Evolutionary conservation across 1,140 invertebrate species (phyloP), one percentile per base, ranked within the genome.

Genomic region (Stenopsyche tienmushanensis): DNA sequence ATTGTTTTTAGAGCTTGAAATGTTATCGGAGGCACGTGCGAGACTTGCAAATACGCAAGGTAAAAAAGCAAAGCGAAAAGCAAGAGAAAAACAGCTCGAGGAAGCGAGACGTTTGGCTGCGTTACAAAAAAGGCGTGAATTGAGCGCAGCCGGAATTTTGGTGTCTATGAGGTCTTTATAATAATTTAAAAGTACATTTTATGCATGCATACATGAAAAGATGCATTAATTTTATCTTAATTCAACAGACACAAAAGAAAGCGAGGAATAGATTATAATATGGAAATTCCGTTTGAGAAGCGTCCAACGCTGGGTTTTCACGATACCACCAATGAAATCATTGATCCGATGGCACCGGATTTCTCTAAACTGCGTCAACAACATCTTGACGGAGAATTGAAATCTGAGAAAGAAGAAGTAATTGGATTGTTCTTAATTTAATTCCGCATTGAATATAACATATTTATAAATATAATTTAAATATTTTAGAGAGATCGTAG

Each of bases 31-130:
- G 82, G 98, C 98, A 1, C 83, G 98, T 73, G 98, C 98, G 47
- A 87, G 98, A 74, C 81, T 99, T 20, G 98, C 98, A 1, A 99
- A 99, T 77, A 99, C 98, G 1, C 97, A 99, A 76, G 98, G 98
- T 24, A 99, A 99, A 77, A 99, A 99, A 75, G 97, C 97, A 0
- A 99, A 99, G 75, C 83, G 98, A 25, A 99, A 99, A 82, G 98
- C 97, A 0, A 83, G 97, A 57, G 98, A 99, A 78, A 99, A 99
- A 74, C 98, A 99, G 77, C 80, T 99, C 54, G 97, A 99, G 78
- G 97, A 99, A 82, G 98, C 98, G 0, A 85, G 97, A 47, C 83
- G 98, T 47, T 82, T 99, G 21, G 97, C 98, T 25, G 93, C 97
- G 1, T 76, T 99, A 44, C 98, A 99, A 76, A 99, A 99, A 77